phyloP scores from a whole-genome alignment of 2,113 vertebrate genomes.

The Neoarius graeffei region DNA sequence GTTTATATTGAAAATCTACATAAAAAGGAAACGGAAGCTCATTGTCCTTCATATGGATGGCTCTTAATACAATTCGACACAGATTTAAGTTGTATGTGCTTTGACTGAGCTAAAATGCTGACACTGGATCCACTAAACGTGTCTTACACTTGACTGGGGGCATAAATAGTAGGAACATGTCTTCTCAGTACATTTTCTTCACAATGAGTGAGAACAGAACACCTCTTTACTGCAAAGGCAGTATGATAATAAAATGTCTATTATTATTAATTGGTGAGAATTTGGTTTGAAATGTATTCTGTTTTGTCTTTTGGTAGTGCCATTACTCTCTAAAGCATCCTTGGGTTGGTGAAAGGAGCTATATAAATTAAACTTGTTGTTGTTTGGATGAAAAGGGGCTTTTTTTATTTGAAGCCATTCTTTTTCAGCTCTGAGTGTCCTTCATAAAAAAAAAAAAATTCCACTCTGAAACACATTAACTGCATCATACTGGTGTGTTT shows the following conservation, averaged over 20 bases:
- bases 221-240: not conserved
- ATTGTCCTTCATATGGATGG: not conserved
- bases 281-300: not conserved
- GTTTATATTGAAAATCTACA: not conserved
- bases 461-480: not conserved
- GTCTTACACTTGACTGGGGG: not conserved
- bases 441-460: not conserved
- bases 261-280: not conserved
- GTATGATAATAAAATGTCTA: not conserved
- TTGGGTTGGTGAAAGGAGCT: too few relatives aligned
- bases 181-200: not conserved
- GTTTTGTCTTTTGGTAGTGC: too few relatives aligned
- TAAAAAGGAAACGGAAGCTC: not conserved
- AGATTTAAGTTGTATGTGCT: not conserved
- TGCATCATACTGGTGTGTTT: not conserved
- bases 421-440: not conserved
- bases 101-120: conserved; percentile 13
- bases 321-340: too few relatives aligned
- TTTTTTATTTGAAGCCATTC: not conserved
- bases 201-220: not conserved
- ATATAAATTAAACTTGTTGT: too few relatives aligned
- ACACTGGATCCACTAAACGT: conserved; percentile 3
- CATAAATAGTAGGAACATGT: not conserved
- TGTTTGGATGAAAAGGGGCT: not conserved
- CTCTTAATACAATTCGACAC: conserved; percentile 21